Base-by-base conservation (phyloP, 2,797 vertebrate species). In the Hippoglossus hippoglossus region DNA sequence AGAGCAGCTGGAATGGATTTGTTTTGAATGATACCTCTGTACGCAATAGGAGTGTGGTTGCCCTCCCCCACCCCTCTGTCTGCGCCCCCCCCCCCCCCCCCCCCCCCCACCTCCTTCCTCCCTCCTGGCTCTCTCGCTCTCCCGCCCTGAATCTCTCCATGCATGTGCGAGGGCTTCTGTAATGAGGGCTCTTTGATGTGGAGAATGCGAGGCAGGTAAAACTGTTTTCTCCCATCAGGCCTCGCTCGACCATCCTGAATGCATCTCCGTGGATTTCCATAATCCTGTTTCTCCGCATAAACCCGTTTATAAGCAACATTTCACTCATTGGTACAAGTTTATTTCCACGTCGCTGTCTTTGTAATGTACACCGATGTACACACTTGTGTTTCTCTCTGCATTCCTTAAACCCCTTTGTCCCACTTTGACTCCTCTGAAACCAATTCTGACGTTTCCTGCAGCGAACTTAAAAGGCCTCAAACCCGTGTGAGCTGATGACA, bases 111-210 rank as follows among this genome's bases (percentile, higher is more conserved):
- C 34, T 15, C 31, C 34, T 50, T 21, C 19, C 28, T 36, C 66
- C 49, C 47, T 59, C 39, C 41, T 1, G 11, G 25, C 34, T 67
- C 41, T 53, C 63, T 69, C n/a, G n/a, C 28, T 60, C 75, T 55
- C 54, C 16, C 24, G 47, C 46, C 54, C 22, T 54, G 50, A 74
- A 71, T 76, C 60, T 73, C 60, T 72, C 53, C 53, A 51, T 84
- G 77, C 75, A 73, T 75, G 67, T 79, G 70, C 74, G 74, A 82
- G 77, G 34, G 63, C 31, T 67, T 68, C 70, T 75, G 68, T 80
- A 80, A 85, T 77, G 67, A 83, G 72, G 21, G 21, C 56, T 75
- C 69, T 89, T 87, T 92, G 84, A 91, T 81, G 80, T 87, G 77
- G 47, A 73, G 62, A 79, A 80, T 66, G 72, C 0, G n/a, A 77